Evolutionary conservation across 2,113 vertebrate species (phyloP).

Genomic region (Salvelinus fontinalis): DNA sequence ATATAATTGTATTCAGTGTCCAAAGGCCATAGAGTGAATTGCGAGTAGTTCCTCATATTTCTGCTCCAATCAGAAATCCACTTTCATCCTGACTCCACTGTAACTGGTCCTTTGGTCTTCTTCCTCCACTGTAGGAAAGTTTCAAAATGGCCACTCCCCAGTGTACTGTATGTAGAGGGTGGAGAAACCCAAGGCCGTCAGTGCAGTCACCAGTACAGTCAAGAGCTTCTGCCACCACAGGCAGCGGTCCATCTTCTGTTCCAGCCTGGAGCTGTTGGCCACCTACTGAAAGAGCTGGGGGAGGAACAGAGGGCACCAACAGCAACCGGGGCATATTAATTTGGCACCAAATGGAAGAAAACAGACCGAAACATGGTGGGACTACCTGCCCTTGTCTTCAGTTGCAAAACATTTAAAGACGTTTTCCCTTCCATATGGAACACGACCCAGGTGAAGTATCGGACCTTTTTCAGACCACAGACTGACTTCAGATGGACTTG

Average conservation of each 20-base stretch:
- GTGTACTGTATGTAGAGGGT: slow-evolving; percentile 57
- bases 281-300: slow-evolving; percentile 78
- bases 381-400: too few species aligned
- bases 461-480: not conserved
- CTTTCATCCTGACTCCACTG: not conserved
- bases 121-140: not conserved
- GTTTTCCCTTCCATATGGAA: too few species aligned
- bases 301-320: slow-evolving; percentile 5
- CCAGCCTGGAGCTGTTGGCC: slow-evolving; percentile 76
- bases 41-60: not conserved
- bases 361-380: too few species aligned
- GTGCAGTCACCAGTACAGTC: slow-evolving; percentile 68
- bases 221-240: slow-evolving; percentile 83
- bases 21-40: not conserved
- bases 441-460: not conserved
- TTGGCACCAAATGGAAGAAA: too few species aligned
- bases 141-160: not conserved
- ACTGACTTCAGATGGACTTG: not conserved
- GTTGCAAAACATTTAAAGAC: too few species aligned
- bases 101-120: not conserved
- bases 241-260: slow-evolving; percentile 79
- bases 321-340: too few species aligned
- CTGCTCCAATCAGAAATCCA: not conserved
- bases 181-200: slow-evolving; percentile 71
- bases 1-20: not conserved